These are phyloP conservation scores for Sarcophaga carnaria DNA, from an alignment of 2,888 invertebrate species.

Conservation along the genomic window DNA sequence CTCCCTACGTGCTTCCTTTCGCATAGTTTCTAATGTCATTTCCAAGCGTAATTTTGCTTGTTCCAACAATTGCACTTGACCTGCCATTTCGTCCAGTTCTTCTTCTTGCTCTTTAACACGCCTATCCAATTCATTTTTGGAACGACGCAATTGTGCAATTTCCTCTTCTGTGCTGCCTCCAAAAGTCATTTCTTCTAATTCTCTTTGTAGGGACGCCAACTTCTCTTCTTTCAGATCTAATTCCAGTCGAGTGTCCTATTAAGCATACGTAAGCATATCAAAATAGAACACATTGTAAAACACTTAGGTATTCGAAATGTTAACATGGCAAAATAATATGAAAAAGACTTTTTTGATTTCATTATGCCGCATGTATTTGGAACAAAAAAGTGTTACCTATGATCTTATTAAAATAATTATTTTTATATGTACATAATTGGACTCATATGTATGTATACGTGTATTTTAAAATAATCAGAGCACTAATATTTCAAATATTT, in stretches of 20 bases:
- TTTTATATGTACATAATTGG: too few species aligned
- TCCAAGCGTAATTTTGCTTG: conserved; percentile 96
- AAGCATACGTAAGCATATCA: conserved; percentile 41
- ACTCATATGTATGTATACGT: too few species aligned
- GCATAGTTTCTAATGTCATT: conserved; percentile 95
- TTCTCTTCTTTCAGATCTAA: conserved; percentile 95
- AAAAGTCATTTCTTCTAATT: conserved; percentile 92
- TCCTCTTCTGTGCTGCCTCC: conserved; percentile 93
- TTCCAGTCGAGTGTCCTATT: conserved; percentile 92
- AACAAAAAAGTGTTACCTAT: too few species aligned
- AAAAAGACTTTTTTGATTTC: too few species aligned
- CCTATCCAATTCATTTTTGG: conserved; percentile 93
- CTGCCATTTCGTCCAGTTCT: conserved; percentile 97
- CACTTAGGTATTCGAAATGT: too few species aligned
- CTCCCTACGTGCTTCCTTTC: conserved; percentile 95
- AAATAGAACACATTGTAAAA: neutral
- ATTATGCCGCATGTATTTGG: too few species aligned
- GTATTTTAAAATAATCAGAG: too few species aligned
- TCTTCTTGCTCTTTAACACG: conserved; percentile 95
- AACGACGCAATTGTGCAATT: conserved; percentile 90
- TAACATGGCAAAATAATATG: too few species aligned
- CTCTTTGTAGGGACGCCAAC: conserved; percentile 88
- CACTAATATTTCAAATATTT: too few species aligned
- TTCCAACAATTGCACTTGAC: conserved; percentile 93
- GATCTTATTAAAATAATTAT: too few species aligned